Evolutionary conservation across 2,797 vertebrate species (phyloP).

Genomic region (Anniella stebbinsi): DNA sequence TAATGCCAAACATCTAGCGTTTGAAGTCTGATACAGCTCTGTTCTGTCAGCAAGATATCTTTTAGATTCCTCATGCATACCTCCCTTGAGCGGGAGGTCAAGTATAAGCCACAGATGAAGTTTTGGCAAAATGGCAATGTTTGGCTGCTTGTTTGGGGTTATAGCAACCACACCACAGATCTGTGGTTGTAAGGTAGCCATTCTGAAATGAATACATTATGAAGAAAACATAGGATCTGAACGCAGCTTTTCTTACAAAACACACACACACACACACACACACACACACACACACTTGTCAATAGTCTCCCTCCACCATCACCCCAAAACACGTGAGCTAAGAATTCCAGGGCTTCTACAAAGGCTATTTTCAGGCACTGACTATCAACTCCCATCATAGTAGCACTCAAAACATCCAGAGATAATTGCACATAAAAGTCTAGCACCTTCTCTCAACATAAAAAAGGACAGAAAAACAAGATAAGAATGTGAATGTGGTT

Average conservation of each 20-base stretch:
- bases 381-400: not conserved
- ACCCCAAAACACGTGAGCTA: not conserved
- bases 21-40: not conserved
- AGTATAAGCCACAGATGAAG: not conserved
- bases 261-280: not conserved
- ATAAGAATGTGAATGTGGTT: constrained; percentile 30
- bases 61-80: not conserved
- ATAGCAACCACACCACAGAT: not conserved
- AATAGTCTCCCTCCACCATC: not conserved
- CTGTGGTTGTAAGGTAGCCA: not conserved
- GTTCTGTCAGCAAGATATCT: constrained; percentile 26
- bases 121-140: not conserved
- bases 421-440: not conserved
- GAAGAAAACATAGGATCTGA: not conserved
- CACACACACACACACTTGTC: not conserved
- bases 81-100: constrained; percentile 2
- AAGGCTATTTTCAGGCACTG: constrained; percentile 33
- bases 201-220: not conserved
- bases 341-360: constrained; percentile 19
- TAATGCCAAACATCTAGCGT: constrained; percentile 17
- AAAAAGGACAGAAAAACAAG: constrained; percentile 3
- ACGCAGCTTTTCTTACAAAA: not conserved
- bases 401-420: constrained; percentile 13
- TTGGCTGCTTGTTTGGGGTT: not conserved
- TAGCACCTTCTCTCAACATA: not conserved